Base-by-base conservation (phyloP, 2,797 vertebrate species). In the Scolopax bukidnonensis region DNA sequence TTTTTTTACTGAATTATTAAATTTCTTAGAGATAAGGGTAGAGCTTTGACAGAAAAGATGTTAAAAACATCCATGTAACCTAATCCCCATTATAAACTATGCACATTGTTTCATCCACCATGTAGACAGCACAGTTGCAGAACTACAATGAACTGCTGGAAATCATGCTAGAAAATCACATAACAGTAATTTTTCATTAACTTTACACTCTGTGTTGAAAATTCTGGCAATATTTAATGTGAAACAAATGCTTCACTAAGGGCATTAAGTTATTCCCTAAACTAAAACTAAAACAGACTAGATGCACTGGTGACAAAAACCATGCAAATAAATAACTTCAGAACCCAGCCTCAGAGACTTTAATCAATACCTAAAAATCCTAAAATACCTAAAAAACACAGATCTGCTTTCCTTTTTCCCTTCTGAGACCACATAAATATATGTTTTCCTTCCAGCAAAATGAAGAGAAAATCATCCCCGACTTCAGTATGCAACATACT, bases 241-340 rank as follows among this genome's bases (percentile, higher is more conserved):
- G 45, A 96, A 87, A 82, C 21, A 90, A 93, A 89, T 73, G 32
- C 48, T 79, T 89, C 67, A 56, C 41, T 84, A 40, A 89, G 16
- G 82, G 18, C 7, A 82, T 92, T 88, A 85, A 86, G 18, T 12
- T 80, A 78, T 70, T 85, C 79, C 61, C 64, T 53, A 80, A 95
- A 82, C 50, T 74, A 65, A 65, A 91, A 38, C 70, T 64, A 45
- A 67, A 88, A 60, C 16, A 76, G 68, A 63, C 54, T 63, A 87
- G 73, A 80, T 33, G n/a, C 45, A 93, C 16, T 74, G 41, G 28
- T 21, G 71, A 75, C 32, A 80, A 87, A 73, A 90, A 16, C 0
- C 17, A 77, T 28, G 16, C 16, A 89, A 89, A 87, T 47, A 89
- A 89, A 87, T 47, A 69, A 54, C 43, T 76, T 45, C 57, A 77